Evolutionary conservation across 1,140 invertebrate genomes (phyloP).

Genomic region (Drosophila malerkotliana): DNA sequence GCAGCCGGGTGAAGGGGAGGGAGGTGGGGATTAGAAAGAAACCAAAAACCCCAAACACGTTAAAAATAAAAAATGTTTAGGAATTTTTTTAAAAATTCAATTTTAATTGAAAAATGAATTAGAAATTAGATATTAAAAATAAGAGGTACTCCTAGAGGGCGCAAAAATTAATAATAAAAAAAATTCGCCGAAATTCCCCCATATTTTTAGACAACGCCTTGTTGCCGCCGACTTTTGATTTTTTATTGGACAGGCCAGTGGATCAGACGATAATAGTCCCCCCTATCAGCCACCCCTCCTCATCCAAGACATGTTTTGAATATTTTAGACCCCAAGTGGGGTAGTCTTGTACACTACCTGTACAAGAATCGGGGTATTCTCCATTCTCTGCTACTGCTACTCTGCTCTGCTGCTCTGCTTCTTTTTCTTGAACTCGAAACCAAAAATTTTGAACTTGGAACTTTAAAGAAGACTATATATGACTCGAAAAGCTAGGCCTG

Average conservation of each 20-base stretch:
- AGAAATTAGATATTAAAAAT: too few relatives aligned
- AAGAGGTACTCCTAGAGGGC: background rate
- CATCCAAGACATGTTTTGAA: conserved; percentile 9
- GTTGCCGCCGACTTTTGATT: conserved; percentile 7
- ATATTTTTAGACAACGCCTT: conserved; percentile 42
- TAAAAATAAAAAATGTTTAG: too few relatives aligned
- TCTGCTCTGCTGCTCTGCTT: background rate
- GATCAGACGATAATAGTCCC: conserved; percentile 6
- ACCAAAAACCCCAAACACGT: background rate
- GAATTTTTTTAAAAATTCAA: background rate
- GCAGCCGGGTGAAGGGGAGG: conserved; percentile 13
- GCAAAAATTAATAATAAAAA: conserved; percentile 29
- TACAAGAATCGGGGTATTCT: conserved; percentile 15
- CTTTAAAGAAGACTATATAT: background rate
- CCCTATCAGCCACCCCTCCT: too few relatives aligned
- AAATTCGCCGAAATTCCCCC: conserved; percentile 63
- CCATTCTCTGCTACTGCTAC: conserved; percentile 8
- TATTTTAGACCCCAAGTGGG: conserved; percentile 4
- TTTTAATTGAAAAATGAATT: too few relatives aligned
- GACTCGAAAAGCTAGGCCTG: conserved; percentile 30
- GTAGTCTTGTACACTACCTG: conserved; percentile 11
- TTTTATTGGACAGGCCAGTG: conserved; percentile 9
- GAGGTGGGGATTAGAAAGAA: conserved; percentile 22
- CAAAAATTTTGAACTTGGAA: conserved; percentile 28
- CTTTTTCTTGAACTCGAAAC: conserved; percentile 15